A percentile compares a stretch with the other conserved stretches of the same genome.
Conservation (phyloP, 2,797 vertebrate genomes). For the Melanotaenia boesemani region DNA sequence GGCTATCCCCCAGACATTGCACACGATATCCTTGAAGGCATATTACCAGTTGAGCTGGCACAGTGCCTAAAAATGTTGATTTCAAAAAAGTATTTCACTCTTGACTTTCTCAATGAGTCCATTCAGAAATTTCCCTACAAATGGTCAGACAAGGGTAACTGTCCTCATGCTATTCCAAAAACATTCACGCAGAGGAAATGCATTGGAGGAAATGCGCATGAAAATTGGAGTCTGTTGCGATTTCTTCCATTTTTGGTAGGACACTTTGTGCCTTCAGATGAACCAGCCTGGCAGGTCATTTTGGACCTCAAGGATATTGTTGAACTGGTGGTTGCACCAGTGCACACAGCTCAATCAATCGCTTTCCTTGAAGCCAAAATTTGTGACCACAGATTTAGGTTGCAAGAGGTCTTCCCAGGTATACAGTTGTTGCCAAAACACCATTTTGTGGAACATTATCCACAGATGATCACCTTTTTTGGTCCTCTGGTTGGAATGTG, state of each 20-base stretch:
- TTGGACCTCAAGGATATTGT: slow-evolving; percentile 5
- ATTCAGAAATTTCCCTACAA: slow-evolving; percentile 12
- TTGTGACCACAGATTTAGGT: not conserved
- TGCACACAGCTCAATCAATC: not conserved
- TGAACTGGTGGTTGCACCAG: not conserved
- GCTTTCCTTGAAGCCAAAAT: slow-evolving; percentile 1
- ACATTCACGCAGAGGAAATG: not conserved
- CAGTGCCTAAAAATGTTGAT: not conserved
- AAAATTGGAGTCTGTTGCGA: slow-evolving; percentile 10
- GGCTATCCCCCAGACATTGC: not conserved
- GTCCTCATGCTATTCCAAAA: slow-evolving; percentile 2
- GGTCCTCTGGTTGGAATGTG: not conserved
- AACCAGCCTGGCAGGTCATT: not conserved
- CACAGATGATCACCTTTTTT: not conserved
- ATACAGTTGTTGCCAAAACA: not conserved
- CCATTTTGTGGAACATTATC: not conserved
- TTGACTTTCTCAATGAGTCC: slow-evolving; percentile 8
- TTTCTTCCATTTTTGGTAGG: slow-evolving; percentile 2
- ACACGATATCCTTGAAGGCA: not conserved
- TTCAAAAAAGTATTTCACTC: not conserved
- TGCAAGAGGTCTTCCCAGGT: not conserved
- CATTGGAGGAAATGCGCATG: not conserved
- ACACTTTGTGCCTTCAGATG: not conserved
- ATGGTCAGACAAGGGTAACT: not conserved
- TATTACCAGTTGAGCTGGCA: slow-evolving; percentile 1